Percentiles rank a stretch among this genome's conserved stretches.
Evolutionary conservation across 2,888 invertebrate genomes (phyloP).

Genomic region (Leptopilina syphax): DNA sequence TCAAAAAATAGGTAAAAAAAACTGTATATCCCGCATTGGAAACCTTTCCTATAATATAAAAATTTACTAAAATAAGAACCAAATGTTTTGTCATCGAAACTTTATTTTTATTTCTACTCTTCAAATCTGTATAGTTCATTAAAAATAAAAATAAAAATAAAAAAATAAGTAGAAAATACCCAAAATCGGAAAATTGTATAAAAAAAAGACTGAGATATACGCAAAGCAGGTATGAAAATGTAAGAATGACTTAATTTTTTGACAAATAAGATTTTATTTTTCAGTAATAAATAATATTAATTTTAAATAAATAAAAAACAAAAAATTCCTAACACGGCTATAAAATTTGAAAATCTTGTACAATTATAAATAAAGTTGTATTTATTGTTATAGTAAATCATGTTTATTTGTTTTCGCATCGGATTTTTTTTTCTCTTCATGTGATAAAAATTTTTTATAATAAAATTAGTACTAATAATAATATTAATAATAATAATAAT

Average conservation of each 20-base stretch:
- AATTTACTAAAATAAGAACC: no score
- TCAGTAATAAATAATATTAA: conserved; percentile 12
- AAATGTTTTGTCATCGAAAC: no score
- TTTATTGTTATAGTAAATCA: conserved; percentile 9
- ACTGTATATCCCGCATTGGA: no score
- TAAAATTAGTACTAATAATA: neutral
- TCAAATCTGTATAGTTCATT: neutral
- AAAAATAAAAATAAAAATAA: neutral
- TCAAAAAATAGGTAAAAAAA: no score
- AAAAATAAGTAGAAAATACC: neutral
- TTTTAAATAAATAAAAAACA: conserved; percentile 18
- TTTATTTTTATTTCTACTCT: neutral
- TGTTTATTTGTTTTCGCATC: neutral
- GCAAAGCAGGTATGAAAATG: conserved; percentile 17
- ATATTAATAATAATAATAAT: neutral
- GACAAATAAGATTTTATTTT: conserved; percentile 26
- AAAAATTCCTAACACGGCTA: conserved; percentile 4
- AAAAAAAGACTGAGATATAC: conserved; percentile 32
- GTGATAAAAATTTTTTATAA: conserved; percentile 24
- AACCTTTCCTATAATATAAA: no score
- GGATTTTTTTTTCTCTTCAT: conserved; percentile 19
- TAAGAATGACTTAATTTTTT: neutral
- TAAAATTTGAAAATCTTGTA: conserved; percentile 10
- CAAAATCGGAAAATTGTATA: conserved; percentile 7
- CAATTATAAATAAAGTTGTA: conserved; percentile 29